phyloP scores from a whole-genome alignment of 1,140 invertebrate species.

The Sycophila sp. region DNA sequence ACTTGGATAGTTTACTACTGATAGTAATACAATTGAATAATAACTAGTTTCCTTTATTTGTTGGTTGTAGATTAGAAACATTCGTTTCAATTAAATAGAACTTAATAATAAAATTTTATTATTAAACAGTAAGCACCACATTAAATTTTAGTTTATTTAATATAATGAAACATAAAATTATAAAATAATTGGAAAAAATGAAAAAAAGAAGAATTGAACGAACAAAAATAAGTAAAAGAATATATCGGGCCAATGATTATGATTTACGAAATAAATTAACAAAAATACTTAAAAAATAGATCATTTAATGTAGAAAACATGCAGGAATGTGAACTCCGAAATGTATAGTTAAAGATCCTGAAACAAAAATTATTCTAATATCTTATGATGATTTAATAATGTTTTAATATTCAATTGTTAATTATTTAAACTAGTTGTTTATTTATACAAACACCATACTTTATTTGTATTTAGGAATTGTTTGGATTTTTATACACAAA shows the following conservation, averaged over 20 bases:
- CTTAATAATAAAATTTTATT: neutral
- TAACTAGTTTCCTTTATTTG: neutral
- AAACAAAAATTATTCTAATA: slow-evolving; percentile 9
- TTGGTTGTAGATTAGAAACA: neutral
- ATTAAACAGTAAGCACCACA: neutral
- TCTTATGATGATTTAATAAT: neutral
- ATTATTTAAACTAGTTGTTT: neutral
- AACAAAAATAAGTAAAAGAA: slow-evolving; percentile 7
- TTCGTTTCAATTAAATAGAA: neutral
- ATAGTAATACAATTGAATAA: too few species aligned
- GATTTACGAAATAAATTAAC: neutral
- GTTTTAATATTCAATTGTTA: neutral
- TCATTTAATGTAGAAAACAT: slow-evolving; percentile 2
- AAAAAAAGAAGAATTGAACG: neutral
- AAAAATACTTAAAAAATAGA: neutral
- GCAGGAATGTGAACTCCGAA: neutral
- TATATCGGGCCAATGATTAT: too few species aligned
- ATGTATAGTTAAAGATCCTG: neutral
- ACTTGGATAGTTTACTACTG: too few species aligned
- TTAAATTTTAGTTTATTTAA: too few species aligned
- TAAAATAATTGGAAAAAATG: neutral
- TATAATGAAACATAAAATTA: neutral
- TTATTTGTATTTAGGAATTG: neutral
- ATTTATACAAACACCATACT: slow-evolving; percentile 3
- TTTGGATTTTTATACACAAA: neutral